phyloP scores from a whole-genome alignment of 1,140 invertebrate species.

The Caenorhabditis tropicalis region DNA sequence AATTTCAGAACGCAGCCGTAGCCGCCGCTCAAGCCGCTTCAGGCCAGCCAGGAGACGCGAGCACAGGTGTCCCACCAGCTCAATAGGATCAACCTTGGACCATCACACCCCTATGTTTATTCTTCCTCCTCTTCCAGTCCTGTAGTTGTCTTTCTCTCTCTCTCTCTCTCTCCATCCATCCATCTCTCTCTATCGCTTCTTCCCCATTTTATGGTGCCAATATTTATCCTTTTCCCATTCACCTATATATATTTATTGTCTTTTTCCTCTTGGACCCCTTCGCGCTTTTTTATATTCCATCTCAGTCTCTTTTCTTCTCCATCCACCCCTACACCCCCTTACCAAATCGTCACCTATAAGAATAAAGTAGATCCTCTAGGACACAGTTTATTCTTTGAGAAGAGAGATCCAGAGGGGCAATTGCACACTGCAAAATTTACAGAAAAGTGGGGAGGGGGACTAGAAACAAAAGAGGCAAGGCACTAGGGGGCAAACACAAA shows the following conservation, averaged over 20 bases:
- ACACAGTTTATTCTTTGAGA: background rate
- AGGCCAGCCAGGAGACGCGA: background rate
- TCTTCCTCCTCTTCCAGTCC: background rate
- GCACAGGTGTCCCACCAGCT: background rate
- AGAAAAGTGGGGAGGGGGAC: background rate
- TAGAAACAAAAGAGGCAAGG: background rate
- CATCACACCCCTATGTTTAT: background rate
- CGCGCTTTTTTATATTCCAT: no score
- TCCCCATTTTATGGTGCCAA: background rate
- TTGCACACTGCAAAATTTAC: background rate
- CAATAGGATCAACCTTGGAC: constrained; percentile 9
- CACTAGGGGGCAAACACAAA: background rate
- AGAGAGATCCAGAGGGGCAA: background rate
- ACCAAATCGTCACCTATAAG: background rate
- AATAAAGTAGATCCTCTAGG: background rate
- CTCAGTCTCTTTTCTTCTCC: background rate
- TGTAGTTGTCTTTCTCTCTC: constrained; percentile 27
- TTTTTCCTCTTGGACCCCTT: background rate
- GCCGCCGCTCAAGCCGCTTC: constrained; percentile 23
- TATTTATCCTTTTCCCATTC: background rate
- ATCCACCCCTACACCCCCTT: background rate
- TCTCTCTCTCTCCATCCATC: background rate
- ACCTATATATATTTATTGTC: background rate
- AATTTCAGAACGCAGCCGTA: constrained; percentile 13
- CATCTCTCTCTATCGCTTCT: background rate